A percentile compares a stretch with the other conserved stretches of the same genome.
Evolutionary conservation across 2,113 vertebrate species (phyloP).

Genomic region (Syrrhaptes paradoxus): DNA sequence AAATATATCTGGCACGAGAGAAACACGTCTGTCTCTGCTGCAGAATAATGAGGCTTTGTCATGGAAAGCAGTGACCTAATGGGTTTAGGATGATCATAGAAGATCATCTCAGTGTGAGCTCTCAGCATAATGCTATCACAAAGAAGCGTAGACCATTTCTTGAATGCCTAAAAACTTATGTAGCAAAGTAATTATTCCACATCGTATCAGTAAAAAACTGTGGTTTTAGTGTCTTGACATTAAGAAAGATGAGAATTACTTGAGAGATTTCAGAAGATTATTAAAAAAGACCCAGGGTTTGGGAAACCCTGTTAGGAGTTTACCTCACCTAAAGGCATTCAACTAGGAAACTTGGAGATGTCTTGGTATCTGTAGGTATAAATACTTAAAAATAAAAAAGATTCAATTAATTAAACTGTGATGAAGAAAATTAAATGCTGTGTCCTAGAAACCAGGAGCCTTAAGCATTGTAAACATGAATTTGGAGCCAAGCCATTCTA

Average conservation of each 20-base stretch:
- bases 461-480: neutral
- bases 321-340: neutral
- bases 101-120: neutral
- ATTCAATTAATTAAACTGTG: neutral
- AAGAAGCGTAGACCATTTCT: neutral
- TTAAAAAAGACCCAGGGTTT: neutral
- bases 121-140: neutral
- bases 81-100: neutral
- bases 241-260: neutral
- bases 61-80: constrained; percentile 5
- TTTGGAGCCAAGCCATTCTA: neutral
- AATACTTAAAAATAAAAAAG: neutral
- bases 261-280: neutral
- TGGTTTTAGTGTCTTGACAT: neutral
- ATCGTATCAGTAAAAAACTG: neutral
- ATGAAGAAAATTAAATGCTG: neutral
- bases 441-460: neutral
- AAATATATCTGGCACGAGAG: constrained; percentile 45
- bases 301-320: neutral
- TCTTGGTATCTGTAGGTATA: neutral
- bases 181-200: neutral
- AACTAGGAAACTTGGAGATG: neutral
- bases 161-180: neutral
- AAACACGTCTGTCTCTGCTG: constrained; percentile 11
- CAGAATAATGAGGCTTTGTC: constrained; percentile 24